Evolutionary conservation across 53 echinoderm and acorn worm species (phyloP), one percentile per base, ranked within the genome.

Genomic region (Echinometra lucunter): DNA sequence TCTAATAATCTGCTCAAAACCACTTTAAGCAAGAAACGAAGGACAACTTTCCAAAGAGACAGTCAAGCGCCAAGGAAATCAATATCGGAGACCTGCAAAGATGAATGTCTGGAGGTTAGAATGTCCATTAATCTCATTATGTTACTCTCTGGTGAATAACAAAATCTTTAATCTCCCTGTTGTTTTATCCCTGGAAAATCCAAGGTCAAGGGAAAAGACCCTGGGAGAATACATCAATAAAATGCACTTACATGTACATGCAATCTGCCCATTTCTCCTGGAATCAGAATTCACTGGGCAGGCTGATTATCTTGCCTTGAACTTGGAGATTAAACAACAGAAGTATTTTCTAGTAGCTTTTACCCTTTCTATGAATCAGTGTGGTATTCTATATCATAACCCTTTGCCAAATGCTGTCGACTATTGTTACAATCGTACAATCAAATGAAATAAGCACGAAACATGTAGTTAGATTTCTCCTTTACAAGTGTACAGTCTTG

Each of bases 41-140:
- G 85, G 85, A 85, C 85, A 49, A 85, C n/a, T 49, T 49, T 37
- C 16, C 27, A 47, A 2, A 72, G 85, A 75, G 45, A n/a, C 85
- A n/a, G n/a, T n/a, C n/a, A n/a, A n/a, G 9, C n/a, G 16, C 49
- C 23, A 53, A 85, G 28, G 44, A 45, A 49, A 85, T 85, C 85
- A 85, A 85, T 85, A 85, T n/a, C 12, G 53, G 53, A 85, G 85
- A 85, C 85, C n/a, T 47, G 53, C n/a, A 9, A 85, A 49, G 37
- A 85, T 27, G 6, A n/a, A 85, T 85, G 85, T 85, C 85, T 85
- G 85, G 85, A 49, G 85, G 85, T 85, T 49, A 85, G 45, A 85
- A 85, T 85, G 47, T 85, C 85, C 85, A 85, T 85, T 85, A 85
- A 85, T 85, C 85, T 85, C 85, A 85, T 85, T 85, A 85, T 85